Conservation (phyloP, 1,140 invertebrate genomes). For the Andrena cerasifolii region DNA sequence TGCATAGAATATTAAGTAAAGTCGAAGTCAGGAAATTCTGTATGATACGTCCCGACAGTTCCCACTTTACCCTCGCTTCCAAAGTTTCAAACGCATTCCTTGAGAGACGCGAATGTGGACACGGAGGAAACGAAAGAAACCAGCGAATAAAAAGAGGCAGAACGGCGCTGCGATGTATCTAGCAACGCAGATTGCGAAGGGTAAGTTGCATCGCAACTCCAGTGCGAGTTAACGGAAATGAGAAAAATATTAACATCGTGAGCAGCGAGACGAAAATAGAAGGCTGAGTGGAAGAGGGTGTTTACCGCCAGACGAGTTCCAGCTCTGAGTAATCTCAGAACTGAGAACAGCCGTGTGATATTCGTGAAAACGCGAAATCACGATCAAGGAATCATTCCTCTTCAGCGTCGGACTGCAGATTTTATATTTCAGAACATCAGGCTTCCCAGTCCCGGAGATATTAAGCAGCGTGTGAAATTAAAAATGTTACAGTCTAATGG, state of each 20-base stretch:
- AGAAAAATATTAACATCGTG: constrained; percentile 57
- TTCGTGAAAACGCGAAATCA: constrained; percentile 10
- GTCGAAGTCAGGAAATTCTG: too few species aligned
- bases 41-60: neutral
- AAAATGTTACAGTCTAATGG: too few species aligned
- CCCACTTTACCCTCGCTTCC: too few species aligned
- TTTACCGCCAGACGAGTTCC: constrained; percentile 29
- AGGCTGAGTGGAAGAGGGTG: neutral
- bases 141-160: neutral
- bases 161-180: constrained; percentile 7
- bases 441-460: neutral
- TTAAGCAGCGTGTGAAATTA: too few species aligned
- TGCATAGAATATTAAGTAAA: too few species aligned
- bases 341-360: neutral
- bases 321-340: constrained; percentile 19
- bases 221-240: constrained; percentile 27
- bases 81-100: too few species aligned
- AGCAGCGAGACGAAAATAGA: constrained; percentile 13
- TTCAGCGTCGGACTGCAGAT: constrained; percentile 9
- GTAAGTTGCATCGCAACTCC: constrained; percentile 3
- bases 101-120: too few species aligned
- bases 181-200: constrained; percentile 18
- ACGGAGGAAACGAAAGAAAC: neutral
- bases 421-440: neutral
- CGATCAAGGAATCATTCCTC: constrained; percentile 32